These are phyloP conservation scores for Epinotia nisella DNA, from an alignment of 2,888 invertebrate species.

Conservation along the genomic window DNA sequence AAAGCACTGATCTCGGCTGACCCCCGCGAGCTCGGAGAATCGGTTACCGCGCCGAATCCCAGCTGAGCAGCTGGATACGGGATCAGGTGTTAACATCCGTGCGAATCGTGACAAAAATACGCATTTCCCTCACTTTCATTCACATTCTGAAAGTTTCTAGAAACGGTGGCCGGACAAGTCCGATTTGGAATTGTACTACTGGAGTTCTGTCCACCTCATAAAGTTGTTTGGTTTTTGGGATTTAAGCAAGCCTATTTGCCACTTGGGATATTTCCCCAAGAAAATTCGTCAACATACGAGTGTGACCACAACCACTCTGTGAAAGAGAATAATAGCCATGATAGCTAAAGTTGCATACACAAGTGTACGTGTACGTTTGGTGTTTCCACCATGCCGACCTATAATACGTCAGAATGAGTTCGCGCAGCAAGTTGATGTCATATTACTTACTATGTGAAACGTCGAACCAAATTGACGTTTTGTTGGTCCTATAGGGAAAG, in stretches of 20 bases:
- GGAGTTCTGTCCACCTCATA: background rate
- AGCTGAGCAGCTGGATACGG: slow-evolving; percentile 50
- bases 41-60: slow-evolving; percentile 60
- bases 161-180: slow-evolving; percentile 18
- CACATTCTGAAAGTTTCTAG: slow-evolving; percentile 32
- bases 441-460: background rate
- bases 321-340: too few relatives aligned
- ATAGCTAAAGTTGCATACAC: too few relatives aligned
- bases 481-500: background rate
- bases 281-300: background rate
- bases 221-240: background rate
- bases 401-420: background rate
- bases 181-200: background rate
- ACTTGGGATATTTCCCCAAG: too few relatives aligned
- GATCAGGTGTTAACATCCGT: slow-evolving; percentile 79
- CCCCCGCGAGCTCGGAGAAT: slow-evolving; percentile 75
- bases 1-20: slow-evolving; percentile 70
- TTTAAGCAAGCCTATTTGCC: too few relatives aligned
- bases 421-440: background rate
- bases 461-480: background rate
- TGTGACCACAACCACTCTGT: background rate
- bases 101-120: slow-evolving; percentile 67
- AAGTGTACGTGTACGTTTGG: too few relatives aligned
- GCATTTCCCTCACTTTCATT: slow-evolving; percentile 45
- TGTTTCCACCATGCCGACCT: too few relatives aligned